Conservation (phyloP, 1,140 invertebrate species). For the Philopotamus ludificatus region DNA sequence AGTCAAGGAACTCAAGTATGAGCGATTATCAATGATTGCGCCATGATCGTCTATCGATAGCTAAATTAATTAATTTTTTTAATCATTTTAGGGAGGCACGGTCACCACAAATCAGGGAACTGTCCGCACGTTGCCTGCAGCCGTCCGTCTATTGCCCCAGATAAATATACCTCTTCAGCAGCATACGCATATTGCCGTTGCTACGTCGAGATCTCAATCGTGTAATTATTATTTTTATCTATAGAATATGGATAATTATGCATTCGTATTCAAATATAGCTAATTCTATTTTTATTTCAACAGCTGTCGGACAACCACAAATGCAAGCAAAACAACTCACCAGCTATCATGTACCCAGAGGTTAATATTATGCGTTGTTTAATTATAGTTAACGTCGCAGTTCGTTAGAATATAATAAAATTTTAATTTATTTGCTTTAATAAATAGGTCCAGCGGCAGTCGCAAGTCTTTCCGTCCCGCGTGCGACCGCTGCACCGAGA, state of each 20-base stretch:
- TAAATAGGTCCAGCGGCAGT: slow-evolving; percentile 35
- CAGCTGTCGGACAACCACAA: slow-evolving; percentile 15
- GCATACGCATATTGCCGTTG: slow-evolving; percentile 16
- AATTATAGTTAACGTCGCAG: no score
- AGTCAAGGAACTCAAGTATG: slow-evolving; percentile 36
- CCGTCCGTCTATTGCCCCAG: slow-evolving; percentile 26
- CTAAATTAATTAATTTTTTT: neutral
- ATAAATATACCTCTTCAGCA: slow-evolving; percentile 23
- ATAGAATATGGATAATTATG: neutral
- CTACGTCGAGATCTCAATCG: slow-evolving; percentile 13
- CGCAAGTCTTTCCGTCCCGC: slow-evolving; percentile 33
- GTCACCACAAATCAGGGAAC: slow-evolving; percentile 11
- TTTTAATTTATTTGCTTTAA: no score
- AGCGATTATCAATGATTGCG: neutral
- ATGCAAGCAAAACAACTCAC: slow-evolving; percentile 33
- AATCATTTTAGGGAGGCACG: slow-evolving; percentile 17
- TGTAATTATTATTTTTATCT: slow-evolving; percentile 18
- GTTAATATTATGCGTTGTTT: slow-evolving; percentile 11
- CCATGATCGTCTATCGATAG: neutral
- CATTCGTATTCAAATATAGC: neutral
- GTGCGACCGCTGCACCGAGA: slow-evolving; percentile 30
- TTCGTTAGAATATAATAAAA: no score
- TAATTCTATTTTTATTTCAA: no score
- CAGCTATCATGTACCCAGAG: slow-evolving; percentile 39
- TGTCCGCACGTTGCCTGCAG: slow-evolving; percentile 23